Percentiles rank a stretch among this genome's conserved stretches.
Evolutionary conservation across 2,888 invertebrate species (phyloP).

Genomic region (Malachius bipustulatus): DNA sequence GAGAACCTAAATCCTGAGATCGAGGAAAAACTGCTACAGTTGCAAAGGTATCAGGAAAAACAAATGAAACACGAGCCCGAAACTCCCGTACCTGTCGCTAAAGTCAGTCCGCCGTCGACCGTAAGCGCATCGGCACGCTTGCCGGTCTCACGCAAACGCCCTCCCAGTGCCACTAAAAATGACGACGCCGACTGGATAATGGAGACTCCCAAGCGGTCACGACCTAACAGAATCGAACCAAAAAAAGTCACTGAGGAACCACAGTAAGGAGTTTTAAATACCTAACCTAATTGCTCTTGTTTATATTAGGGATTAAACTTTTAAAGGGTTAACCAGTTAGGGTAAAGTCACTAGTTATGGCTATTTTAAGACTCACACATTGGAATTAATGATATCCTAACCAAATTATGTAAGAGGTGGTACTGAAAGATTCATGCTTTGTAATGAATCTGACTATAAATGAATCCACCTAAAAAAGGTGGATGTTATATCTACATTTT

Average conservation of each 20-base stretch:
- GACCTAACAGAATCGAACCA: constrained; percentile 27
- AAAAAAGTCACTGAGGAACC: constrained; percentile 29
- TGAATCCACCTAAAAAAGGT: no score
- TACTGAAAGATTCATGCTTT: no score
- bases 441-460: no score
- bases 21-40: constrained; percentile 78
- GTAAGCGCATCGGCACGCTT: not conserved
- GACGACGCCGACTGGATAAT: constrained; percentile 39
- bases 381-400: no score
- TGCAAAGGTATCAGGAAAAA: constrained; percentile 76
- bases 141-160: constrained; percentile 30
- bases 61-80: constrained; percentile 53
- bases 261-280: constrained; percentile 30
- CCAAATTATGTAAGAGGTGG: no score
- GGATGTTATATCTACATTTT: no score
- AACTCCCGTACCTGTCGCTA: constrained; percentile 26
- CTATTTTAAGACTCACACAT: no score
- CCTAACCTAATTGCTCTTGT: no score
- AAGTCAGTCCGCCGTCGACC: constrained; percentile 24
- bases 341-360: no score
- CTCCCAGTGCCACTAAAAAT: constrained; percentile 30
- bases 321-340: no score
- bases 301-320: no score
- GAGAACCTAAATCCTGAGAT: constrained; percentile 87
- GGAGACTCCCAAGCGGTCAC: constrained; percentile 36